Evolutionary conservation across 1,140 invertebrate species (phyloP).

Genomic region (Pachypeltis micranthus): DNA sequence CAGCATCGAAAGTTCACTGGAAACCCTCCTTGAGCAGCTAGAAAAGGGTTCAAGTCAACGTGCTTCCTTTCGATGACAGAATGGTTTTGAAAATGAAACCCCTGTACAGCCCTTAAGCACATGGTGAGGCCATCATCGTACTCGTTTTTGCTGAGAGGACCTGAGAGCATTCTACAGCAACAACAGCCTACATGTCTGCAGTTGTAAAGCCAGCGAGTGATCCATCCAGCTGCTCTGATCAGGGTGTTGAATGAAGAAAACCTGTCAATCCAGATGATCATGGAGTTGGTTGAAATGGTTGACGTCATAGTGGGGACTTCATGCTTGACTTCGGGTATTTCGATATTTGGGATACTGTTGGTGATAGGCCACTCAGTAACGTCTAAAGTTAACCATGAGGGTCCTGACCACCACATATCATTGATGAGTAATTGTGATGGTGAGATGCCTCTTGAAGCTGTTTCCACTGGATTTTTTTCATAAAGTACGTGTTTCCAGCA

Average conservation of each 20-base stretch:
- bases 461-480: slow-evolving; percentile 36
- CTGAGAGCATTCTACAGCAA: too few relatives aligned
- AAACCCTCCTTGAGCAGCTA: too few relatives aligned
- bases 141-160: neutral
- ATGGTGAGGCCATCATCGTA: neutral
- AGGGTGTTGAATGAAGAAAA: neutral
- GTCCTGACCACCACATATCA: neutral
- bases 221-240: neutral
- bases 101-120: neutral
- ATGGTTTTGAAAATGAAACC: neutral
- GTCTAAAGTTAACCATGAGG: neutral
- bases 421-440: slow-evolving; percentile 19
- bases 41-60: too few relatives aligned
- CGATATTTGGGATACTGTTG: neutral
- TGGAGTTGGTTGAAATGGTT: neutral
- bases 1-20: too few relatives aligned
- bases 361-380: neutral
- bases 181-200: neutral
- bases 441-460: slow-evolving; percentile 32
- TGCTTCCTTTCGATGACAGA: neutral
- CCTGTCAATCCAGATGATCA: neutral
- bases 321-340: neutral
- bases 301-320: neutral
- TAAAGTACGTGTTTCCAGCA: slow-evolving; percentile 36
- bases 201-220: neutral